A percentile compares a stretch with the other conserved stretches of the same genome.
These are phyloP conservation scores for Andrena flavipes DNA, from an alignment of 2,888 invertebrate species.

Conservation along the genomic window DNA sequence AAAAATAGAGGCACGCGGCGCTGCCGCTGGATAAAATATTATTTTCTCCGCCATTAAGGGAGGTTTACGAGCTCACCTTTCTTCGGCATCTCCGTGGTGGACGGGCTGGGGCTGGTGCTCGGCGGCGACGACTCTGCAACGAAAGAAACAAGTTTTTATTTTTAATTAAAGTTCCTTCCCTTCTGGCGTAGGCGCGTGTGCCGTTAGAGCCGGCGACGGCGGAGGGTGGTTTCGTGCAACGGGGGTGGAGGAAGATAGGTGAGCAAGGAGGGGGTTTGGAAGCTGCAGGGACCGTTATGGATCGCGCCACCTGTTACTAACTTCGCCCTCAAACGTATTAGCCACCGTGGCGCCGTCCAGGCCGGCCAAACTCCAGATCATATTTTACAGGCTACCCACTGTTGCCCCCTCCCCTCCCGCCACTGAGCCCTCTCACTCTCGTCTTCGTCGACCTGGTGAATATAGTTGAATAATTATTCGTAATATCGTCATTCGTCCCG, in stretches of 20 bases:
- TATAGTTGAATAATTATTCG: slow-evolving; percentile 81
- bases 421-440: slow-evolving; percentile 25
- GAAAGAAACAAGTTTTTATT: slow-evolving; percentile 78
- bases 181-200: slow-evolving; percentile 59
- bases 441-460: slow-evolving; percentile 59
- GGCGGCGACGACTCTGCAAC: slow-evolving; percentile 91
- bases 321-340: slow-evolving; percentile 82
- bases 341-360: slow-evolving; percentile 75
- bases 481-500: slow-evolving; percentile 79
- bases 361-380: slow-evolving; percentile 79
- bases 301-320: slow-evolving; percentile 84
- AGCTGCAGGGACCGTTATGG: slow-evolving; percentile 75
- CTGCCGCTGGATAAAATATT: slow-evolving; percentile 42
- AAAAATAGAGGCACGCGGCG: not conserved
- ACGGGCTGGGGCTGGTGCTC: slow-evolving; percentile 92
- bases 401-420: slow-evolving; percentile 22
- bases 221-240: slow-evolving; percentile 20
- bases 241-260: slow-evolving; percentile 23
- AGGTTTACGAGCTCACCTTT: slow-evolving; percentile 77
- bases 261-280: slow-evolving; percentile 34
- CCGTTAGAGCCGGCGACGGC: slow-evolving; percentile 31
- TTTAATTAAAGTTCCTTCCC: slow-evolving; percentile 77
- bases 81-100: slow-evolving; percentile 88
- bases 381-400: slow-evolving; percentile 78
- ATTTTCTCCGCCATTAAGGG: slow-evolving; percentile 56